Conservation (phyloP, 2,113 vertebrate genomes). For the Girardinichthys multiradiatus region DNA sequence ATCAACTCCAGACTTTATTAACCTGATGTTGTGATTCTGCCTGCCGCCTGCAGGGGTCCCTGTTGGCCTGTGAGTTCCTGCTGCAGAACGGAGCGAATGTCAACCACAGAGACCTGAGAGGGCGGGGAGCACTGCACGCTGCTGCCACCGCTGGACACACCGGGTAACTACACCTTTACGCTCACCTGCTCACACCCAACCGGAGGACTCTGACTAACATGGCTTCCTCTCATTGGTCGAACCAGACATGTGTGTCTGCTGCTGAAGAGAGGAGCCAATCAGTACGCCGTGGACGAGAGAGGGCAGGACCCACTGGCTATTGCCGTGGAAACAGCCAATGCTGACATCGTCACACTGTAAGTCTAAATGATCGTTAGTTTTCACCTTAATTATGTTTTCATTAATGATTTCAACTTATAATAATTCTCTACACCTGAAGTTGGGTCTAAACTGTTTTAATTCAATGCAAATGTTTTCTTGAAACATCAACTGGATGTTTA, state of each 20-base stretch:
- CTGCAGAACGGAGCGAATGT: conserved; percentile 80
- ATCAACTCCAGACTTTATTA: background rate
- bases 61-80: conserved; percentile 80
- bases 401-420: no score
- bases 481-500: no score
- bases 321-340: conserved; percentile 79
- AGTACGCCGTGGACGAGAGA: conserved; percentile 81
- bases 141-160: conserved; percentile 80
- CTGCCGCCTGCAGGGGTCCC: conserved; percentile 69
- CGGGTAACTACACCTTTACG: conserved; percentile 55
- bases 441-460: no score
- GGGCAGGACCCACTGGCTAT: conserved; percentile 82
- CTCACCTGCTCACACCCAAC: fast-evolving
- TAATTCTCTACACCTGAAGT: no score
- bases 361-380: conserved; percentile 43
- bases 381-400: no score
- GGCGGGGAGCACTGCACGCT: conserved; percentile 77
- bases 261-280: conserved; percentile 83
- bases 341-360: conserved; percentile 84
- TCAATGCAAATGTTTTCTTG: no score
- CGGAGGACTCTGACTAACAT: fast-evolving
- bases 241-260: conserved; percentile 81
- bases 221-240: conserved; percentile 10
- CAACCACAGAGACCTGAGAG: conserved; percentile 78
- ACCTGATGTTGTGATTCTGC: background rate